phyloP scores from a whole-genome alignment of 2,113 vertebrate species.

The Caranx melampygus region DNA sequence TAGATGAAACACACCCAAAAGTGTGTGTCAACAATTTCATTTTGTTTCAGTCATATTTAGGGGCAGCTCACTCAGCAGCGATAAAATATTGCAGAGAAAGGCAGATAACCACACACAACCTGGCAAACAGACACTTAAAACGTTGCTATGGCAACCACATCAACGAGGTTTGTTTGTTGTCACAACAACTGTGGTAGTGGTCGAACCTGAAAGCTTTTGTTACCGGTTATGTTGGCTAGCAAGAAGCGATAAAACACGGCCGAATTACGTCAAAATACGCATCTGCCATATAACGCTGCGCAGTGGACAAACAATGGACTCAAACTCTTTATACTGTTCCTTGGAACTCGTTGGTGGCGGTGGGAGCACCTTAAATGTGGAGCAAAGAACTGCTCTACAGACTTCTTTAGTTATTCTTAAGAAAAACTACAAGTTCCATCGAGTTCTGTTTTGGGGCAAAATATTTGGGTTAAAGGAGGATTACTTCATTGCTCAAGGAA shows the following conservation, averaged over 20 bases:
- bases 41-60: neutral
- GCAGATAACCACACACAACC: neutral
- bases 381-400: slow-evolving; percentile 86
- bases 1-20: neutral
- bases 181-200: slow-evolving; percentile 21
- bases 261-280: neutral
- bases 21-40: neutral
- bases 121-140: no score
- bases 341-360: slow-evolving; percentile 86
- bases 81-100: neutral
- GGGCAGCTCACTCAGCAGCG: no score
- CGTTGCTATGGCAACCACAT: slow-evolving; percentile 52
- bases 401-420: slow-evolving; percentile 87
- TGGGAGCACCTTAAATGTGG: slow-evolving; percentile 85
- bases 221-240: slow-evolving; percentile 4
- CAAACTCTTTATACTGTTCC: slow-evolving; percentile 76
- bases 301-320: slow-evolving; percentile 82
- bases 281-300: neutral
- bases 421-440: slow-evolving; percentile 88
- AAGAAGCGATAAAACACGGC: neutral
- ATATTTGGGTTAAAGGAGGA: slow-evolving; percentile 86
- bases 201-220: fast-evolving
- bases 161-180: slow-evolving; percentile 71
- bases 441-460: slow-evolving; percentile 93
- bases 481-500: slow-evolving; percentile 92